These are phyloP conservation scores for Leuciscus idus DNA, from an alignment of 2,113 vertebrate species.

Conservation along the genomic window DNA sequence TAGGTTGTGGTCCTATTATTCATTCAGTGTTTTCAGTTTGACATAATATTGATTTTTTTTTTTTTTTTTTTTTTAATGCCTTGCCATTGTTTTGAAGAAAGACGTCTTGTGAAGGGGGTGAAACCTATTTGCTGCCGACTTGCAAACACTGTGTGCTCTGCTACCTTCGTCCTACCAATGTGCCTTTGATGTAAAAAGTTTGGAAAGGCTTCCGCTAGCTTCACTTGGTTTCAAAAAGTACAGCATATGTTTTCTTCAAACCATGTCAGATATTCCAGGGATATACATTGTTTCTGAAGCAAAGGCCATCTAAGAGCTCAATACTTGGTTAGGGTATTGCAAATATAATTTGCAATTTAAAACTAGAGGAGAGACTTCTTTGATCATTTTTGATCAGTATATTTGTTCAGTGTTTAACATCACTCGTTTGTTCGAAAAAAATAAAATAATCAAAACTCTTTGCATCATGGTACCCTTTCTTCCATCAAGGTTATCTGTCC, in stretches of 20 bases:
- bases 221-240: conserved; percentile 46
- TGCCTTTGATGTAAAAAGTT: conserved; percentile 76
- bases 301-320: conserved; percentile 51
- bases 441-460: conserved; percentile 76
- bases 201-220: conserved; percentile 68
- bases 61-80: conserved; percentile 30
- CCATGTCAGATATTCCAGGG: conserved; percentile 63
- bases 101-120: conserved; percentile 50
- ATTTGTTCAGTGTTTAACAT: conserved; percentile 80
- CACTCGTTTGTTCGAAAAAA: conserved; percentile 77
- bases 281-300: conserved; percentile 71
- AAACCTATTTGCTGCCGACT: conserved; percentile 57
- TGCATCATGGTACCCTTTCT: conserved; percentile 54
- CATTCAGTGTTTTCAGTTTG: conserved; percentile 46
- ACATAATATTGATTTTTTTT: conserved; percentile 17
- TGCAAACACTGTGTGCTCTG: conserved; percentile 66
- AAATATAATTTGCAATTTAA: conserved; percentile 76
- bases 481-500: conserved; percentile 19
- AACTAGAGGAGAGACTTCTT: conserved; percentile 70
- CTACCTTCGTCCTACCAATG: conserved; percentile 75
- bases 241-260: conserved; percentile 56
- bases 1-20: conserved; percentile 42
- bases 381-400: conserved; percentile 68
- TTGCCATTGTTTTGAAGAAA: conserved; percentile 55
- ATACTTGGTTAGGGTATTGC: conserved; percentile 48